Percentiles rank a stretch among this genome's conserved stretches.
phyloP scores from a whole-genome alignment of 2,113 vertebrate genomes.

The Onychorhynchus coronatus region DNA sequence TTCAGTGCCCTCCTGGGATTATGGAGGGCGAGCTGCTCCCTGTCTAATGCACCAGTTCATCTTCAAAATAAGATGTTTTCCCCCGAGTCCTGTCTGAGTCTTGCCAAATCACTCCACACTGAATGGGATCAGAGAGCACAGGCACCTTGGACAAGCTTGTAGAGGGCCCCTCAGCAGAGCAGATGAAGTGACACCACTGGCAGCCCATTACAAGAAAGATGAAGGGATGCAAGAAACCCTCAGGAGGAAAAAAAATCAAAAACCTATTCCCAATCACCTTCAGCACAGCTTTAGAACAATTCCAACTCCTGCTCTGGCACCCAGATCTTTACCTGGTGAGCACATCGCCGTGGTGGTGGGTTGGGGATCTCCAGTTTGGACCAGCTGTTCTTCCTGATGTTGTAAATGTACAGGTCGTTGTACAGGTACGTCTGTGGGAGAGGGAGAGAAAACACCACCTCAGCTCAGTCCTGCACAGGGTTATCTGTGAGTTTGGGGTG shows the following conservation, averaged over 20 bases:
- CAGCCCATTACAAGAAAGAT: not conserved
- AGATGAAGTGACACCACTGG: not conserved
- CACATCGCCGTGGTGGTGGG: constrained; percentile 88
- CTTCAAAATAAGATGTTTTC: not conserved
- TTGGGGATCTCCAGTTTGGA: constrained; percentile 86
- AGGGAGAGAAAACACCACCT: not conserved
- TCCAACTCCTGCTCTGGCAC: not conserved
- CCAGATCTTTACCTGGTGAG: constrained; percentile 85
- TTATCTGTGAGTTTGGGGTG: not conserved
- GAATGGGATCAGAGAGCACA: not conserved
- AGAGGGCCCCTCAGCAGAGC: not conserved
- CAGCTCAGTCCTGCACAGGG: not conserved
- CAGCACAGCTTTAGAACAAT: accelerated
- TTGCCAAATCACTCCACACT: not conserved
- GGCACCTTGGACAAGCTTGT: not conserved
- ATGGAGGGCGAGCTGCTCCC: not conserved
- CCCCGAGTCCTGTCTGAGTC: not conserved
- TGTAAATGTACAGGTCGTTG: constrained; percentile 91
- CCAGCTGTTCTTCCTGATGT: constrained; percentile 90
- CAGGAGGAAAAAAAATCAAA: not conserved
- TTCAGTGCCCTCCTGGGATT: not conserved
- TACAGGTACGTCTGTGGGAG: constrained; percentile 85
- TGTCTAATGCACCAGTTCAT: not conserved
- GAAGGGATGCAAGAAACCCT: not conserved
- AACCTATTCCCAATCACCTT: not conserved